Base-by-base conservation (phyloP, 2,113 vertebrate genomes). In the Loxodonta africana region DNA sequence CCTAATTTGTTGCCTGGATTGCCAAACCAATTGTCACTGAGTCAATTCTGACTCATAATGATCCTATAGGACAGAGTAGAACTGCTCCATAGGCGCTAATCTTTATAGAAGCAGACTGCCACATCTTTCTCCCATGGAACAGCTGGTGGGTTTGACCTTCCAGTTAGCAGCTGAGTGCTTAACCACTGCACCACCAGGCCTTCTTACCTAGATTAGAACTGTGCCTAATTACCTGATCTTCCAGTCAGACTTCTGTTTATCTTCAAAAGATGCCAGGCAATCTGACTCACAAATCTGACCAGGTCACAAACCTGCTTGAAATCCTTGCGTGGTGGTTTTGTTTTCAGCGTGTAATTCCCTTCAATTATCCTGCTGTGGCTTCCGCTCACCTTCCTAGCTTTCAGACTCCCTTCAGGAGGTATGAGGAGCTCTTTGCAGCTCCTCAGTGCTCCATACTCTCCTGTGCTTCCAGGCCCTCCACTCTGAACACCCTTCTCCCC, bases 341-440 rank as follows among this genome's bases (percentile, higher is more conserved):
- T 62, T 93, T 77, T 80, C 53, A 65, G 37, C 17, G 46, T 20
- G 41, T 15, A 57, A 37, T 80, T 37, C 3, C n/a, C n/a, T 93
- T 6, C 2, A 0, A 65, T 23, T 76, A n/a, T 51, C 62, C 62
- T 41, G 8, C 1, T 30, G 20, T n/a, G 28, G 17, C 63, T 60
- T 44, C 37, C 10, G 2, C 71, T 17, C 20, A 28, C 3, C 30
- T 28, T 5, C 26, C 11, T 7, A 30, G 20, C 33, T 53, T 65
- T 82, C 44, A 28, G 9, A 17, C 44, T 65, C 5, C 26, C 65
- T 53, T 17, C 18, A 76, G 1, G 0, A 2, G 6, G 3, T 0
- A 1, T 9, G 18, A 20, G 41, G n/a, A 67, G 14, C 53, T 37
- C 26, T 8, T 63, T 26, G 28, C 30, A 17, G 6, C 20, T 77